Evolutionary conservation across 2,113 vertebrate genomes (phyloP).

Genomic region (Ictalurus punctatus): DNA sequence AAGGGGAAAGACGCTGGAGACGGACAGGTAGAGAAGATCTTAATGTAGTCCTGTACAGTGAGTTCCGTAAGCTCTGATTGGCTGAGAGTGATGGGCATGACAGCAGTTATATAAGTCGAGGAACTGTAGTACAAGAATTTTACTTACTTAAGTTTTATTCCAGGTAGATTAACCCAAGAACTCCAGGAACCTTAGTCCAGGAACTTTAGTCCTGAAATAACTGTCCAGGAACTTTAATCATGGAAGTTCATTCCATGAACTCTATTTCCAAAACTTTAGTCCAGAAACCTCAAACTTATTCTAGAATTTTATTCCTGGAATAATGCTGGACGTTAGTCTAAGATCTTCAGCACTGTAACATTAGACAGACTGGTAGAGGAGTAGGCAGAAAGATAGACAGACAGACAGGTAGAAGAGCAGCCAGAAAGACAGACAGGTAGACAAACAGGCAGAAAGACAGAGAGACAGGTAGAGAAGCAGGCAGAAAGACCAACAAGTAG

Average conservation of each 20-base stretch:
- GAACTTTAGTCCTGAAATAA: no score
- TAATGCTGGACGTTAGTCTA: no score
- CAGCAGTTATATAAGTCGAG: neutral
- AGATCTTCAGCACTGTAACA: no score
- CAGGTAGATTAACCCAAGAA: neutral
- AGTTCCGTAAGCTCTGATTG: neutral
- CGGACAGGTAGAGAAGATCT: constrained; percentile 52
- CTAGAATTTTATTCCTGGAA: no score
- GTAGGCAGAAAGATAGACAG: no score
- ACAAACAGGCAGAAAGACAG: neutral
- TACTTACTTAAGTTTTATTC: neutral
- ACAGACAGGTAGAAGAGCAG: no score
- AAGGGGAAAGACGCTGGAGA: constrained; percentile 75
- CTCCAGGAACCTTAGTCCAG: no score
- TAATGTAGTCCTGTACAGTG: neutral
- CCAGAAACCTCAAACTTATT: no score
- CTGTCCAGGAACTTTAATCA: no score
- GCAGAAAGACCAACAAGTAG: neutral
- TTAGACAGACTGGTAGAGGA: no score
- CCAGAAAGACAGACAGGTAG: neutral
- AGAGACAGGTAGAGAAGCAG: neutral
- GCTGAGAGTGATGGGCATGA: neutral
- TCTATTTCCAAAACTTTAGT: no score
- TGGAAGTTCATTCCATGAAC: no score
- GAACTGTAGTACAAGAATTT: neutral